Percentiles rank a stretch among this genome's conserved stretches.
Evolutionary conservation across 1,140 invertebrate genomes (phyloP).

Genomic region (Mycetomoellerius zeteki): DNA sequence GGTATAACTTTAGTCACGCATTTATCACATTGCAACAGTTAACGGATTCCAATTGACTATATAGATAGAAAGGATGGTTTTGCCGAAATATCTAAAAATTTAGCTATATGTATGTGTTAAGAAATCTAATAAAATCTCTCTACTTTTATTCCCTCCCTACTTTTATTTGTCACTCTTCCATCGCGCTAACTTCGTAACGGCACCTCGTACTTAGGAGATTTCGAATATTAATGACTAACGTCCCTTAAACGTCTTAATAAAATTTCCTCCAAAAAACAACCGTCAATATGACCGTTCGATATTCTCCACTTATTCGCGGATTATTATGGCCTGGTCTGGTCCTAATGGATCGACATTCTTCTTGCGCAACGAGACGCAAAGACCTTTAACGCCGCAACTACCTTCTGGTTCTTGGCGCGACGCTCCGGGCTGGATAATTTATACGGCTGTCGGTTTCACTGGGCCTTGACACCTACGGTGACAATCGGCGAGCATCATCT

Average conservation of each 20-base stretch:
- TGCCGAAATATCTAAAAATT: too few species aligned
- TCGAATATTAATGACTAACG: not conserved
- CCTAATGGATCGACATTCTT: conserved; percentile 76
- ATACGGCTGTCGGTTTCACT: conserved; percentile 61
- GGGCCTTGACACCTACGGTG: conserved; percentile 75
- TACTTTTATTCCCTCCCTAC: not conserved
- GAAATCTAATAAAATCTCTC: conserved; percentile 11
- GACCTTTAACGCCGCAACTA: conserved; percentile 72
- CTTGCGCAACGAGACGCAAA: conserved; percentile 76
- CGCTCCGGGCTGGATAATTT: conserved; percentile 54
- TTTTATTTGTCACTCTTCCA: not conserved
- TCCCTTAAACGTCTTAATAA: conserved; percentile 7
- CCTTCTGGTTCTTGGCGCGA: conserved; percentile 57
- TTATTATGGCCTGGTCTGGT: conserved; percentile 48
- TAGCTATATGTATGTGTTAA: not conserved
- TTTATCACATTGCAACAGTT: too few species aligned
- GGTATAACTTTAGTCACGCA: too few species aligned
- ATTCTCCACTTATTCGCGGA: conserved; percentile 20
- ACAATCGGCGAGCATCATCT: not conserved
- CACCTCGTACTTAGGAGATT: not conserved
- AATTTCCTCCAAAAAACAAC: not conserved
- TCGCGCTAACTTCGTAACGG: not conserved
- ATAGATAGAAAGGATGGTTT: too few species aligned
- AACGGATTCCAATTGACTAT: too few species aligned
- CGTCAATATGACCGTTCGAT: conserved; percentile 28